phyloP scores from a whole-genome alignment of 2,113 vertebrate genomes.

The Aspiorhynchus laticeps region DNA sequence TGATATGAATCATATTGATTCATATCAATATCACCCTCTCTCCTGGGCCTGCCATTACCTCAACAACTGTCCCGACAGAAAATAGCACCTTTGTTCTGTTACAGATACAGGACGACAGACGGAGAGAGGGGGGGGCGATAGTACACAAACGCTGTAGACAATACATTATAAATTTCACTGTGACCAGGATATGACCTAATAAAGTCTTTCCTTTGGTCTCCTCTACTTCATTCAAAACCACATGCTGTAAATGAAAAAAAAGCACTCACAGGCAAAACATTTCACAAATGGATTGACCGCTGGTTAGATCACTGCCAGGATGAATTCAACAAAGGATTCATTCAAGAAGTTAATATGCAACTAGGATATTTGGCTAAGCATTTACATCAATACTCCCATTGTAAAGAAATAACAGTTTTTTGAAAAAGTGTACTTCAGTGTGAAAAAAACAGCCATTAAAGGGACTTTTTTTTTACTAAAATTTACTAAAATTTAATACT shows the following conservation, averaged over 20 bases:
- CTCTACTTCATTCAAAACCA: neutral
- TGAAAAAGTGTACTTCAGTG: too few species aligned
- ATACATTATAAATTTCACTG: neutral
- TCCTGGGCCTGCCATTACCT: neutral
- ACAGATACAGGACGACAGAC: neutral
- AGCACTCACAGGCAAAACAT: neutral
- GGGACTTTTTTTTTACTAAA: too few species aligned
- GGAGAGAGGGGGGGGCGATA: neutral
- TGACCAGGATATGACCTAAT: neutral
- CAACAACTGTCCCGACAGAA: neutral
- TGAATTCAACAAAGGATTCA: slow-evolving; percentile 2
- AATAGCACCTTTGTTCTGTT: neutral
- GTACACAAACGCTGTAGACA: neutral
- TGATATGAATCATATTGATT: too few species aligned
- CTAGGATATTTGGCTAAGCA: neutral
- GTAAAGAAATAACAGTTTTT: neutral
- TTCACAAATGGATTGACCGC: neutral
- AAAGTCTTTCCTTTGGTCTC: neutral
- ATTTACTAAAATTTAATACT: too few species aligned
- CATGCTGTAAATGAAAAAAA: neutral
- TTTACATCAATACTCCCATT: neutral
- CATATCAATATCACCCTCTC: too few species aligned
- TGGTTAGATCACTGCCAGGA: neutral
- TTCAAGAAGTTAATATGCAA: neutral
- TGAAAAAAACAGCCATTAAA: too few species aligned